Evolutionary conservation across 2,113 vertebrate species (phyloP), one percentile per base, ranked within the genome.

Genomic region (Osmerus eperlanus): DNA sequence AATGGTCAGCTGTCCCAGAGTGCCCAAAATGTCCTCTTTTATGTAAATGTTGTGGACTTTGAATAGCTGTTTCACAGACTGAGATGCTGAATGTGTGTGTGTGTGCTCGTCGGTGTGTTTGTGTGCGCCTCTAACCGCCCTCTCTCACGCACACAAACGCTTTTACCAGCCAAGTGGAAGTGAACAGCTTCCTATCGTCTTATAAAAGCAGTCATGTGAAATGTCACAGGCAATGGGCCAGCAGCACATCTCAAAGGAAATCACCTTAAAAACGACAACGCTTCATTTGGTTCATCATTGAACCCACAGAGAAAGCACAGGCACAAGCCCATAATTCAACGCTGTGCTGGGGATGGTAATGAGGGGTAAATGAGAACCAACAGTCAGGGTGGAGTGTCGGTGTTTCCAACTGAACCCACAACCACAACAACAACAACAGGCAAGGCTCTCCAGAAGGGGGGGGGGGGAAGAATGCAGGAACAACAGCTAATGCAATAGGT

Each of bases 281-380:
- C 87, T 79, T 87, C 88, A 89, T 91, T 91, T 89, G 81, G 79
- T 87, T 88, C 87, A 90, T 81, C 83, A 91, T 90, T 87, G 83
- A 88, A 82, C 78, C 68, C 78, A 79, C 69, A 74, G 81, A 86
- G 83, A 74, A 84, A 85, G 80, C 77, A 78, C 78, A 83, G 73
- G 79, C 81, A 83, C 87, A 84, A 81, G 83, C 84, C 79, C 81
- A 78, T 89, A 88, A 90, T 90, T 87, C 82, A 74, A 85, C 75
- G 88, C 88, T 89, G 90, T 90, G 91, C 89, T 90, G 88, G 89
- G 85, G 78, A 84, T 79, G 78, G 81, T 90, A 90, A 90, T 90
- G 91, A 88, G 82, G 81, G 83, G 74, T 88, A 90, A 88, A 91
- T 90, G 88, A 87, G 91, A 91, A 91, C 91, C 86, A 88, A 84